These are phyloP conservation scores for human DNA, from an alignment of 2,113 vertebrate species.

Conservation along the genomic window GRCh38 chr7:136378501-136379000, in stretches of 20 bases:
- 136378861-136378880: background rate
- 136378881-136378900: background rate
- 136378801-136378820: background rate
- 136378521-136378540: background rate
- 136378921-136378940: background rate
- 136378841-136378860: rapidly evolving
- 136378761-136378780: background rate
- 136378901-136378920: background rate
- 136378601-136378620: background rate
- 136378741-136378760: background rate
- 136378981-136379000: conserved; percentile 4
- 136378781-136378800: background rate
- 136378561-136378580: background rate
- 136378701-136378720: background rate
- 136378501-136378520: background rate
- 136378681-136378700: background rate
- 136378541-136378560: background rate
- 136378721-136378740: background rate
- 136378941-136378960: background rate
- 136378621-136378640: background rate
- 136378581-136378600: background rate
- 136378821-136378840: background rate
- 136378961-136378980: background rate
- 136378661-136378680: background rate
- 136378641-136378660: background rate